phyloP scores from a whole-genome alignment of 2,888 invertebrate genomes.

The Lasius fuliginosus region DNA sequence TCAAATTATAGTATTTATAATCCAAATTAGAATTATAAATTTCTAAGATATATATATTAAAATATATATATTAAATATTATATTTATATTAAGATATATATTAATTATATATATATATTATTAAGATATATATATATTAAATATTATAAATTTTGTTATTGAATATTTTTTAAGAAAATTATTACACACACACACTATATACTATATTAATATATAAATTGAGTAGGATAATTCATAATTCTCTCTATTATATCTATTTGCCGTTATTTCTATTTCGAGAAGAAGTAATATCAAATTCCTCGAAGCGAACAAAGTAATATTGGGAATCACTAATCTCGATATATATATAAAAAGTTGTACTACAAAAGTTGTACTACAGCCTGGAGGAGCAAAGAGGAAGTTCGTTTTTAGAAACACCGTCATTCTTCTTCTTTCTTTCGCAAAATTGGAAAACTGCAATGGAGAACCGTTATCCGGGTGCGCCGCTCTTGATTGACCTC shows the following conservation, averaged over 20 bases:
- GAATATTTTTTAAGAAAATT: neutral
- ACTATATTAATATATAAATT: neutral
- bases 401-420: slow-evolving; percentile 29
- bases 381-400: neutral
- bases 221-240: neutral
- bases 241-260: neutral
- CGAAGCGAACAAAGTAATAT: neutral
- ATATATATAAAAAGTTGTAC: neutral
- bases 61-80: neutral
- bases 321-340: slow-evolving; percentile 39
- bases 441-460: slow-evolving; percentile 49
- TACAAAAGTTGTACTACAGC: slow-evolving; percentile 23
- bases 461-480: slow-evolving; percentile 31
- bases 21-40: neutral
- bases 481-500: slow-evolving; percentile 46
- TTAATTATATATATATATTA: too few species aligned
- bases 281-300: slow-evolving; percentile 37
- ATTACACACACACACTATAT: neutral
- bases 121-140: too few species aligned
- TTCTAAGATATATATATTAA: neutral
- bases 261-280: neutral
- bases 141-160: too few species aligned
- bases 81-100: too few species aligned
- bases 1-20: neutral
- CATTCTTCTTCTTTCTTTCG: slow-evolving; percentile 42